A percentile compares a stretch with the other conserved stretches of the same genome.
These are phyloP conservation scores for Leucosticte australis DNA, from an alignment of 2,113 vertebrate genomes.

Conservation along the genomic window DNA sequence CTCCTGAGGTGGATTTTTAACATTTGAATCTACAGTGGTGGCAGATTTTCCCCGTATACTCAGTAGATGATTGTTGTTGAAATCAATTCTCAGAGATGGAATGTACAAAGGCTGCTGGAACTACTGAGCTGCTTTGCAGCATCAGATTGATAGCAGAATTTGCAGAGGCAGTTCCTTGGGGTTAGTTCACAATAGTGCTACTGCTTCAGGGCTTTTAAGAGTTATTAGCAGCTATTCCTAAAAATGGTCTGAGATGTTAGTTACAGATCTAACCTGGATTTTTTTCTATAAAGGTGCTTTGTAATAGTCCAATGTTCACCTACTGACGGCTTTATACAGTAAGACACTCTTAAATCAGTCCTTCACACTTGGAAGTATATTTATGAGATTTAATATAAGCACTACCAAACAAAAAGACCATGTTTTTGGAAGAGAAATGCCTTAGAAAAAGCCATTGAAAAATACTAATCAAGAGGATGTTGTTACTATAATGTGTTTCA, in stretches of 20 bases:
- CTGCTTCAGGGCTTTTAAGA: conserved; percentile 40
- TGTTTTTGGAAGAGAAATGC: conserved; percentile 9
- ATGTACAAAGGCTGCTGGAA: conserved; percentile 42
- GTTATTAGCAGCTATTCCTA: conserved; percentile 32
- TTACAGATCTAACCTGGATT: not conserved
- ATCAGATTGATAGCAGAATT: conserved; percentile 40
- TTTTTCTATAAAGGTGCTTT: not conserved
- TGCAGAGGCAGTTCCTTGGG: not conserved
- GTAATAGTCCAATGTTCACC: not conserved
- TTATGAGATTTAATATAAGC: not conserved
- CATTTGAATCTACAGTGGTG: not conserved
- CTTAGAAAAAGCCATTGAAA: conserved; percentile 11
- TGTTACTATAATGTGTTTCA: not conserved
- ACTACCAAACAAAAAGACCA: not conserved
- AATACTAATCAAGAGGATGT: not conserved
- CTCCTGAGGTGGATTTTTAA: not conserved
- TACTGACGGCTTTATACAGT: not conserved
- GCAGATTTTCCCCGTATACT: not conserved
- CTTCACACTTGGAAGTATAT: not conserved
- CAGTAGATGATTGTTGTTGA: not conserved
- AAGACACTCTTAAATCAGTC: conserved; percentile 25
- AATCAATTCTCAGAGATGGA: conserved; percentile 37
- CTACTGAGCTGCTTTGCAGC: not conserved
- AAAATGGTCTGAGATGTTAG: not conserved
- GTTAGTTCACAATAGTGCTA: conserved; percentile 2